phyloP scores from a whole-genome alignment of 2,113 vertebrate species.

The Halichoerus grypus region DNA sequence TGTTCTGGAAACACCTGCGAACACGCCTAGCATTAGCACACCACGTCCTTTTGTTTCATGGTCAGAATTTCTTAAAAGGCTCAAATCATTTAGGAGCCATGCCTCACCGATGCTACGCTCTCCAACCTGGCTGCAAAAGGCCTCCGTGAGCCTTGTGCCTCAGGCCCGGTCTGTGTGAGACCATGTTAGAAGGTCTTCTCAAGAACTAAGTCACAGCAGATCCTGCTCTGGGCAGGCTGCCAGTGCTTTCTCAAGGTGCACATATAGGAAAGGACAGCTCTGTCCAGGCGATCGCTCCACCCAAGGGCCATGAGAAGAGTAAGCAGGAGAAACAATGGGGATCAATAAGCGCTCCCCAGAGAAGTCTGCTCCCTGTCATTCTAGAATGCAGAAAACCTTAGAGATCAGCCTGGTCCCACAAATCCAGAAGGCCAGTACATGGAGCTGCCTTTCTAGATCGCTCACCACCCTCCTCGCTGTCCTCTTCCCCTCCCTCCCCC shows the following conservation, averaged over 20 bases:
- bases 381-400: neutral
- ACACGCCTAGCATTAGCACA: neutral
- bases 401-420: neutral
- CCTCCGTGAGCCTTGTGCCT: neutral
- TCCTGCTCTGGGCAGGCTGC: neutral
- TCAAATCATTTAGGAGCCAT: neutral
- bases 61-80: neutral
- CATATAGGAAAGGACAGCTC: neutral
- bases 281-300: neutral
- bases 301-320: neutral
- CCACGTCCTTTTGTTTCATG: neutral
- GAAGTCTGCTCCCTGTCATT: neutral
- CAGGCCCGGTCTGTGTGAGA: neutral
- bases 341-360: neutral
- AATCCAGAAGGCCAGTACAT: neutral
- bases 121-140: neutral
- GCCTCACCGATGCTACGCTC: neutral
- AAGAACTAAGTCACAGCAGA: neutral
- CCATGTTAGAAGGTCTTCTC: neutral
- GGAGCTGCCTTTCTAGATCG: neutral
- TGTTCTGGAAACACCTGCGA: neutral
- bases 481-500: neutral
- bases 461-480: neutral
- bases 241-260: neutral
- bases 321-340: neutral